Percentiles rank a stretch among this genome's conserved stretches.
Conservation (phyloP, 2,797 vertebrate genomes). For the Numenius phaeopus region DNA sequence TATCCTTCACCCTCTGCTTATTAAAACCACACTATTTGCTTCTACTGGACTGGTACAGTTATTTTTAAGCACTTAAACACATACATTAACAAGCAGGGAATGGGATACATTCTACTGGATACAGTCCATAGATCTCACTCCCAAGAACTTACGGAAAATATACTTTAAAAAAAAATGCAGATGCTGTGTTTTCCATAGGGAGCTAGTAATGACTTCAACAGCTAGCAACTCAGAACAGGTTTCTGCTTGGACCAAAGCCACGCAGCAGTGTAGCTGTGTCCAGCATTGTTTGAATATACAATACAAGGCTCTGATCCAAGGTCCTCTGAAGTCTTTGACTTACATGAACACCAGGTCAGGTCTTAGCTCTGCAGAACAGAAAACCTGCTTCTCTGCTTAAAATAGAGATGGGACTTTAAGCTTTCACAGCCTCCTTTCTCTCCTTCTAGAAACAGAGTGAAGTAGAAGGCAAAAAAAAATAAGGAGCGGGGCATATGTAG, state of each 20-base stretch:
- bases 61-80: background rate
- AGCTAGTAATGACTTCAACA: conserved; percentile 18
- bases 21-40: background rate
- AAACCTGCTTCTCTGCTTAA: conserved; percentile 20
- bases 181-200: background rate
- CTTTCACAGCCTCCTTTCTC: background rate
- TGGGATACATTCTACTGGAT: background rate
- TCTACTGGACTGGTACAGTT: background rate
- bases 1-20: background rate
- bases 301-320: conserved; percentile 40
- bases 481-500: background rate
- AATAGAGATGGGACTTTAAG: background rate
- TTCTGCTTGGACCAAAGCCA: conserved; percentile 41
- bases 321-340: conserved; percentile 14
- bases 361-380: background rate
- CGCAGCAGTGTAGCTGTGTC: background rate
- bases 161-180: conserved; percentile 1
- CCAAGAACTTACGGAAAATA: background rate
- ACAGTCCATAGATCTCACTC: background rate
- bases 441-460: background rate
- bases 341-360: background rate
- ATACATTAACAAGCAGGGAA: conserved; percentile 38
- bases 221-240: background rate
- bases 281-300: conserved; percentile 32
- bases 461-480: background rate